A percentile compares a stretch with the other conserved stretches of the same genome.
phyloP scores from a whole-genome alignment of 2,888 invertebrate genomes.

The Imbricaverruca yamaguchii region DNA sequence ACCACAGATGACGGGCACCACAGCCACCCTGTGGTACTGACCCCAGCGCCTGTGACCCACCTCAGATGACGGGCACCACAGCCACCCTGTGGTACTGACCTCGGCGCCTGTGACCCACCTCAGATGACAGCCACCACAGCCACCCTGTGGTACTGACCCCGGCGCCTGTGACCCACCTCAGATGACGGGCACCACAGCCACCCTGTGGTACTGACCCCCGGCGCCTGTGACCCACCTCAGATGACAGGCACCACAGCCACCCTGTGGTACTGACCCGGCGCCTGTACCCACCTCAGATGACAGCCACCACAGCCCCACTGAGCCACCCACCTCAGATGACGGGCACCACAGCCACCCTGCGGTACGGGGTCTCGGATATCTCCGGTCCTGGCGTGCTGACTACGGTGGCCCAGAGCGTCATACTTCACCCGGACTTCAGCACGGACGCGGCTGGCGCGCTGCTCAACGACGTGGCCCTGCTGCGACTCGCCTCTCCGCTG shows the following conservation, averaged over 20 bases:
- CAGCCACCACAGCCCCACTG: not conserved
- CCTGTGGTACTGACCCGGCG: not conserved
- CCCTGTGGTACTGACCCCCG: too few species aligned
- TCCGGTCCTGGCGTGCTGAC: not conserved
- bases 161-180: not conserved
- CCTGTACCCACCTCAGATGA: too few species aligned
- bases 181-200: not conserved
- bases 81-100: too few species aligned
- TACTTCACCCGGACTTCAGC: not conserved
- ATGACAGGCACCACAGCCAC: not conserved
- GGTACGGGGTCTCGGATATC: not conserved
- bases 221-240: too few species aligned
- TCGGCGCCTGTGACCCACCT: too few species aligned
- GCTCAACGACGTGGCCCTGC: slow-evolving; percentile 8
- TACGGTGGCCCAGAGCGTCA: not conserved
- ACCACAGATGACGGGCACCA: too few species aligned
- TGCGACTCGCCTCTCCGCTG: not conserved
- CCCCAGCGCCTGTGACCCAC: too few species aligned
- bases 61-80: too few species aligned
- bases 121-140: not conserved
- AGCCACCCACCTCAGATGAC: too few species aligned
- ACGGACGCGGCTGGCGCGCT: not conserved
- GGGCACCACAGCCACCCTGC: not conserved
- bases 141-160: not conserved
- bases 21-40: too few species aligned